Evolutionary conservation across 2,797 vertebrate species (phyloP).

Genomic region (Diceros bicornis): DNA sequence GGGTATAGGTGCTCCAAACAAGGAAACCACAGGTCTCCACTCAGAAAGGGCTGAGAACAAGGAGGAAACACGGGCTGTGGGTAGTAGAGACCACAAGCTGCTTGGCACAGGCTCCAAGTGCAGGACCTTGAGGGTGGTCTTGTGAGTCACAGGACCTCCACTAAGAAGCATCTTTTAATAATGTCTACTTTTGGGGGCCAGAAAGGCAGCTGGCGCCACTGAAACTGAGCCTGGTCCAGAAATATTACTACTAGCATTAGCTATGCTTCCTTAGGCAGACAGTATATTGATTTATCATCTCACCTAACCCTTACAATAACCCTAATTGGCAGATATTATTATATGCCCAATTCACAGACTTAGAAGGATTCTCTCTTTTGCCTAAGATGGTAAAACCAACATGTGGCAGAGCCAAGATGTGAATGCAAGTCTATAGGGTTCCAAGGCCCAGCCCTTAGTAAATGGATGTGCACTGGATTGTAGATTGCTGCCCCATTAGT

Average conservation of each 20-base stretch:
- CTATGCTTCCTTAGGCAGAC: not conserved
- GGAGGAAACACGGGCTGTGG: not conserved
- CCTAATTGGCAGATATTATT: not conserved
- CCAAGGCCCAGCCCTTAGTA: not conserved
- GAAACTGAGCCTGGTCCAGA: not conserved
- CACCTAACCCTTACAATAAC: not conserved
- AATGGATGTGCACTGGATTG: not conserved
- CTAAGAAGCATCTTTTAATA: not conserved
- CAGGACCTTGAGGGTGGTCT: not conserved
- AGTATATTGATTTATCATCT: not conserved
- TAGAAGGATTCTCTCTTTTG: not conserved
- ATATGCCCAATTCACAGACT: not conserved
- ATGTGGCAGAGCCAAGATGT: not conserved
- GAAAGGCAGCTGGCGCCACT: not conserved
- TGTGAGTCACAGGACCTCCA: not conserved
- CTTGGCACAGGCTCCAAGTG: too few species aligned
- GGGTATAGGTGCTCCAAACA: not conserved
- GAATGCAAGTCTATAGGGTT: not conserved
- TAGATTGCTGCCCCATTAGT: not conserved
- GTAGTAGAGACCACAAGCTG: not conserved
- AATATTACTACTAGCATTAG: not conserved
- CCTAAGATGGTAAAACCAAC: not conserved
- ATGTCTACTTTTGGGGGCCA: not conserved
- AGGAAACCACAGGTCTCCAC: not conserved
- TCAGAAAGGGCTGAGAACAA: not conserved